These are phyloP conservation scores for Pentalonia nigronervosa DNA, from an alignment of 1,140 invertebrate genomes.

Conservation along the genomic window DNA sequence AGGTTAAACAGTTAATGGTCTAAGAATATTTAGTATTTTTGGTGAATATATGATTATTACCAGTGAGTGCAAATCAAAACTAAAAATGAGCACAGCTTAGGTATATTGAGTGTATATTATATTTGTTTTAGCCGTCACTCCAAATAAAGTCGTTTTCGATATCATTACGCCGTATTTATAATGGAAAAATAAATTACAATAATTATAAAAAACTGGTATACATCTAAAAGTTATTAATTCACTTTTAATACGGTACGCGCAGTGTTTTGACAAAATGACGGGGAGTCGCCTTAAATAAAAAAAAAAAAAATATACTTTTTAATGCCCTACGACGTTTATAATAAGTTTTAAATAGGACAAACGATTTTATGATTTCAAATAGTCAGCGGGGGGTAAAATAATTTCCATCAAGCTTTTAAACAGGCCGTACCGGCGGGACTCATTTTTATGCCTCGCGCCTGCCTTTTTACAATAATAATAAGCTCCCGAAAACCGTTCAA, in stretches of 20 bases:
- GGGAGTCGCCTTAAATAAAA: not conserved
- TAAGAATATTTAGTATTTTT: not conserved
- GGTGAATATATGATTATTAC: not conserved
- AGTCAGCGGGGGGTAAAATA: not conserved
- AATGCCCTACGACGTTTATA: not conserved
- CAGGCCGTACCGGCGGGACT: not conserved
- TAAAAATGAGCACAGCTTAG: not conserved
- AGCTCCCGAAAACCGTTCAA: not conserved
- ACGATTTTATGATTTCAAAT: slow-evolving; percentile 28
- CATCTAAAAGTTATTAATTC: not conserved
- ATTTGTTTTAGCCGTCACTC: not conserved
- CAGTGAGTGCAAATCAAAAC: not conserved
- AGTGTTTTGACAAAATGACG: not conserved
- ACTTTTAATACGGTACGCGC: not conserved
- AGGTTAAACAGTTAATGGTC: not conserved
- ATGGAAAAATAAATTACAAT: slow-evolving; percentile 1
- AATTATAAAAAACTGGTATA: not conserved
- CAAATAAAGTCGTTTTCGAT: not conserved
- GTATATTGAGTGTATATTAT: not conserved
- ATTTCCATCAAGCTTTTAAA: slow-evolving; percentile 2
- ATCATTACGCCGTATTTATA: not conserved
- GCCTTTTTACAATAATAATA: not conserved
- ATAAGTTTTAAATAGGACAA: slow-evolving; percentile 35
- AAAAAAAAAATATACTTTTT: not conserved
- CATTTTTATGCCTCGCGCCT: not conserved